phyloP scores from a whole-genome alignment of 1,140 invertebrate species.

The Chironomus tepperi region DNA sequence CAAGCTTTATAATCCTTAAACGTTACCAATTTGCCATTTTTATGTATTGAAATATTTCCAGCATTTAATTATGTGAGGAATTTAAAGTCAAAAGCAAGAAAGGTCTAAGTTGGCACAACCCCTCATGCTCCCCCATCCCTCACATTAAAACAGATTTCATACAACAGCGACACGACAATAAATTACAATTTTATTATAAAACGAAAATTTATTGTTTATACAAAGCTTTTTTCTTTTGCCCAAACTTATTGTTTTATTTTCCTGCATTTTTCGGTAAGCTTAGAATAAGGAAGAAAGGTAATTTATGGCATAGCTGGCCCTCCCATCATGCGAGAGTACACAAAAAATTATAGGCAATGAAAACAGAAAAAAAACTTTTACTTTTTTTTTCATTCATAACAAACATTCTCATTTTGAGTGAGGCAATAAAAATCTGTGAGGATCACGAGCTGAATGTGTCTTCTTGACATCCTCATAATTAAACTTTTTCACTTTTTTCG shows the following conservation, averaged over 20 bases:
- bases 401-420: too few relatives aligned
- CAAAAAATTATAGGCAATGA: conserved; percentile 1
- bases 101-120: neutral
- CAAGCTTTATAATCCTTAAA: too few relatives aligned
- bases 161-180: conserved; percentile 4
- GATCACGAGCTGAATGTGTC: too few relatives aligned
- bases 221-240: neutral
- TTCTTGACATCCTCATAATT: too few relatives aligned
- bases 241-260: neutral
- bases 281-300: conserved; percentile 17
- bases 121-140: neutral
- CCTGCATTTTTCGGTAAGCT: neutral
- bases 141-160: neutral
- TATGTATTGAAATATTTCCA: neutral
- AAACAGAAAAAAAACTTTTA: neutral
- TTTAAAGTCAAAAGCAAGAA: conserved; percentile 1
- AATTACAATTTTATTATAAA: conserved; percentile 24
- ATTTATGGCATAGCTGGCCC: conserved; percentile 14
- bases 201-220: conserved; percentile 20
- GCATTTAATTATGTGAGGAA: neutral
- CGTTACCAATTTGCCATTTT: neutral
- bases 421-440: too few relatives aligned
- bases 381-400: too few relatives aligned
- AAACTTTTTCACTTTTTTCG: too few relatives aligned
- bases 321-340: too few relatives aligned